phyloP scores from a whole-genome alignment of 2,113 vertebrate genomes.

The Neodon shergylaensis region DNA sequence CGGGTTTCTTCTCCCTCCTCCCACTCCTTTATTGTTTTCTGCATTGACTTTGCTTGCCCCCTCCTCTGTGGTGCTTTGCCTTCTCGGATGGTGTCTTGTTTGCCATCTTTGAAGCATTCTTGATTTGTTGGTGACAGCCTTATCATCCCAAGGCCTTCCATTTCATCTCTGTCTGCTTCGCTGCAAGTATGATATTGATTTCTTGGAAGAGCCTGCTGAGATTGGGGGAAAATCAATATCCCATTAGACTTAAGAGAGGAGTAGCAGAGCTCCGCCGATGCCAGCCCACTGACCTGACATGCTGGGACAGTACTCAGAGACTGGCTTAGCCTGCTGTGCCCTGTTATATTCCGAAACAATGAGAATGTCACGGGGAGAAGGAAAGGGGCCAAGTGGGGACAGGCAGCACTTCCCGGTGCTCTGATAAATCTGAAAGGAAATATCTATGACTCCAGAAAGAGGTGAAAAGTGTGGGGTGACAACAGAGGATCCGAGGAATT shows the following conservation, averaged over 20 bases:
- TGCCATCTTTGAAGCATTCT: conserved; percentile 61
- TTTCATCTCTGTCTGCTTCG: conserved; percentile 65
- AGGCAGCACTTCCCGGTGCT: background rate
- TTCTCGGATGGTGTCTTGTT: conserved; percentile 64
- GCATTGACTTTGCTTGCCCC: conserved; percentile 42
- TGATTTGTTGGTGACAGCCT: conserved; percentile 53
- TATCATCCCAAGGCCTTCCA: conserved; percentile 66
- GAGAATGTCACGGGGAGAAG: background rate
- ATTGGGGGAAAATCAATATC: conserved; percentile 80
- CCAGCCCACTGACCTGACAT: conserved; percentile 39
- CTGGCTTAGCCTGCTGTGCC: background rate
- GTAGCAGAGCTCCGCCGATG: background rate
- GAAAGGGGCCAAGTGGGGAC: too few species aligned
- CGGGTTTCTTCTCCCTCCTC: conserved; percentile 22
- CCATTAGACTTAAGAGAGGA: conserved; percentile 70
- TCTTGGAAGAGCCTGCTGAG: conserved; percentile 49
- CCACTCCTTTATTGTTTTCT: background rate
- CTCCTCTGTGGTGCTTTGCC: conserved; percentile 23
- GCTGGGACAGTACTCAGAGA: background rate
- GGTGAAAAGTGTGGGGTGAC: background rate
- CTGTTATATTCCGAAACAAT: conserved; percentile 4
- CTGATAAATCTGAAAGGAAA: background rate
- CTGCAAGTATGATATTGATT: conserved; percentile 76
- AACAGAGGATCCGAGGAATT: background rate
- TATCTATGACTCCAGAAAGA: background rate